A percentile compares a stretch with the other conserved stretches of the same genome.
Evolutionary conservation across 2,797 vertebrate genomes (phyloP).

Genomic region (Chaenodraco wilsoni): DNA sequence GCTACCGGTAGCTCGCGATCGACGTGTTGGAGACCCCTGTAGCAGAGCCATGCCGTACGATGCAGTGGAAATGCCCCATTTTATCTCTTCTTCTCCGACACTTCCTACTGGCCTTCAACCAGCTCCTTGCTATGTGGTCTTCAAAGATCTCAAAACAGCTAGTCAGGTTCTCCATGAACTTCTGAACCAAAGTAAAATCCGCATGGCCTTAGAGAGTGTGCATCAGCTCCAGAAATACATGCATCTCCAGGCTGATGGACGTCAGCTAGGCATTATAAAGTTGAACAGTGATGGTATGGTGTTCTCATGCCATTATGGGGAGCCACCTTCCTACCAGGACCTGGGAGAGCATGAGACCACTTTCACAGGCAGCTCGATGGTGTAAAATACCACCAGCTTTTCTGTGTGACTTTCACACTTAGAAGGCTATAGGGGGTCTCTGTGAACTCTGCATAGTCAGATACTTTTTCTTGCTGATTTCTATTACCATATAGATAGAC

Average conservation of each 20-base stretch:
- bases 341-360: not conserved
- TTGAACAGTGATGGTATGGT: too few species aligned
- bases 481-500: slow-evolving; percentile 1
- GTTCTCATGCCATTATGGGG: not conserved
- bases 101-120: not conserved
- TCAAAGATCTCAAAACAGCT: not conserved
- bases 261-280: not conserved
- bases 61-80: too few species aligned
- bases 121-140: not conserved
- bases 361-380: not conserved
- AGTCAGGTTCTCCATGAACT: not conserved
- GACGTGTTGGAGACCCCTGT: too few species aligned
- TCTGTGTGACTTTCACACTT: not conserved
- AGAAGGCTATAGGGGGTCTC: not conserved
- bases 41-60: too few species aligned
- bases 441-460: not conserved
- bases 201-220: too few species aligned
- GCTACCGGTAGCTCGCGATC: too few species aligned
- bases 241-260: too few species aligned
- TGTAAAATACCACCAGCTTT: not conserved
- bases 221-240: not conserved
- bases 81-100: not conserved
- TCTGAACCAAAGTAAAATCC: not conserved
- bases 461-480: not conserved
- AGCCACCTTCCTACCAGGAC: not conserved